Percentiles rank a stretch among this genome's conserved stretches.
phyloP scores from a whole-genome alignment of 2,797 vertebrate genomes.

The Mastacembelus armatus region DNA sequence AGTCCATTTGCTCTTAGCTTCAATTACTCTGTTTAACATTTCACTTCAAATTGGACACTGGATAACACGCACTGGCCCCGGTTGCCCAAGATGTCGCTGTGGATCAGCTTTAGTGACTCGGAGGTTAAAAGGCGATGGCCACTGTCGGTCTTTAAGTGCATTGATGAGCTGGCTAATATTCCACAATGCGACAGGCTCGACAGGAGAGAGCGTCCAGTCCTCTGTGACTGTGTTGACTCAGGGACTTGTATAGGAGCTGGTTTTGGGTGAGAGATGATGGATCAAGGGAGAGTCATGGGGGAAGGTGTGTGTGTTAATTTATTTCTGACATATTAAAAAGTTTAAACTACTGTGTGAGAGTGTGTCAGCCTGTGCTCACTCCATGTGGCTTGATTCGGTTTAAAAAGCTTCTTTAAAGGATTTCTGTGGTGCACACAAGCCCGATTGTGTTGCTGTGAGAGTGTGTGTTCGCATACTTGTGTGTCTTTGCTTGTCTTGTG shows the following conservation, averaged over 20 bases:
- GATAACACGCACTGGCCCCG: neutral
- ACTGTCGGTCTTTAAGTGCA: slow-evolving; percentile 59
- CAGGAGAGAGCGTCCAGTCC: slow-evolving; percentile 22
- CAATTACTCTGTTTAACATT: slow-evolving; percentile 21
- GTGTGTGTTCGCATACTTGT: slow-evolving; percentile 39
- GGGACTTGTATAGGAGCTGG: slow-evolving; percentile 7
- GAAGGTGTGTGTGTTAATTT: neutral
- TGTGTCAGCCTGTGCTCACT: neutral
- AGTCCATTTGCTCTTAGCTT: slow-evolving; percentile 28
- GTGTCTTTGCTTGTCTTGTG: slow-evolving; percentile 56
- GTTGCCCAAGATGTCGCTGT: neutral
- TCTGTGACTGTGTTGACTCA: slow-evolving; percentile 43
- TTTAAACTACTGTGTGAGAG: slow-evolving; percentile 6
- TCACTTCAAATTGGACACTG: slow-evolving; percentile 13
- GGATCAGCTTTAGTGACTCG: slow-evolving; percentile 39
- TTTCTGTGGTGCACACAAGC: slow-evolving; percentile 24
- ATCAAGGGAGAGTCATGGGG: neutral
- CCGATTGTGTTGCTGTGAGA: slow-evolving; percentile 23
- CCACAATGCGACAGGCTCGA: slow-evolving; percentile 36
- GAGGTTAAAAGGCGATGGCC: slow-evolving; percentile 59
- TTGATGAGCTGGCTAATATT: slow-evolving; percentile 72
- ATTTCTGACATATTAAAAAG: neutral
- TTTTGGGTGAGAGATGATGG: neutral
- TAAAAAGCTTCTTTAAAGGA: neutral
- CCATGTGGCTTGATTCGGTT: neutral